Evolutionary conservation across 1,140 invertebrate genomes (phyloP), one percentile per base, ranked within the genome.

Genomic region (Drosophila seguyi): DNA sequence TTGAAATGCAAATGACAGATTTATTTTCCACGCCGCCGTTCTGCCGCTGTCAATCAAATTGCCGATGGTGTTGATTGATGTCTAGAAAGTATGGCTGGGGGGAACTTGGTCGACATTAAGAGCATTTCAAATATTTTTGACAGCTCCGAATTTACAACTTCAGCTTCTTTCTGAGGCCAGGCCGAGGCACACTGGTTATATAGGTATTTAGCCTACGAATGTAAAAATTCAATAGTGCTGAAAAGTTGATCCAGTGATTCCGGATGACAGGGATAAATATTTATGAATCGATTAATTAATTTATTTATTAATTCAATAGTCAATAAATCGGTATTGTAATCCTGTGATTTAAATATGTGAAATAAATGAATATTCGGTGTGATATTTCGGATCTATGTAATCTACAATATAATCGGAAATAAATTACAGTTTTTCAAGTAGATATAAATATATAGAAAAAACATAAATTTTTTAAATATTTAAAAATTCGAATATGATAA

Each of bases 1-100:
- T 78, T 63, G 57, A 85, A 77, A 90, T 90, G 85, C 85, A 90
- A 90, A 90, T 90, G 85, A 90, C 85, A 90, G 85, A 90, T 90
- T 90, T 90, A 88, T 90, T 67, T 84, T 81, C 69, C 69, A 81
- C 67, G 85, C 77, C 67, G 69, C 81, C 82, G 82, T 65, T 81
- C 68, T 65, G 75, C 42, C 25, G 69, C 85, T 81, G 85, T 90
- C 85, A 90, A 90, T 90, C 85, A 90, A 75, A 45, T 58, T 81
- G 77, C 71, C 59, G 65, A 79, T 90, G 85, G 85, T 90, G 85
- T 79, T 90, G 85, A 90, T 90, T 90, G 85, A 90, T 90, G 85
- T 78, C 85, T 88, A 84, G 76, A 55, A 55, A 36, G 18, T 22
- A 14, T n/a, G n/a, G 2, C 42, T n/a, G 42, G 25, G 36, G 36